Evolutionary conservation across 2,797 vertebrate species (phyloP), one percentile per base, ranked within the genome.

Genomic region (Scolopax rusticola): DNA sequence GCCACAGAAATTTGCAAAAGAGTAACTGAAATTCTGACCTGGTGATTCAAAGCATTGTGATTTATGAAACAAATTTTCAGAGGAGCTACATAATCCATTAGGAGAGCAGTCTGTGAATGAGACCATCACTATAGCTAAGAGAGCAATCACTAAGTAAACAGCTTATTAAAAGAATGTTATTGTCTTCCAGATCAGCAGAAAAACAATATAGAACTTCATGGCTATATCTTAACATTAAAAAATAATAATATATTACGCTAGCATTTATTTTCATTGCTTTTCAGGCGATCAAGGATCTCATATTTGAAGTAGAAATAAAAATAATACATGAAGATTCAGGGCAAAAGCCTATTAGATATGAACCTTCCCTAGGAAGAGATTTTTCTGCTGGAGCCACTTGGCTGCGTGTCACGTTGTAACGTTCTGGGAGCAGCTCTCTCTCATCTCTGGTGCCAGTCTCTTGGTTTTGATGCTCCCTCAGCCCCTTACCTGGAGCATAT

Each of bases 11-110:
- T 79, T 41, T 70, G 43, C 79, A 76, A 70, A 43, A 70, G 71
- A 78, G 70, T 40, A 78, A 61, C 86, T 88, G 73, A 61, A 93
- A 59, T 95, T 91, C 70, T 89, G 85, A 81, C 73, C 95, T 77
- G 47, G 41, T 77, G 73, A 65, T 87, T 90, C 68, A 94, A 90
- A 92, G 84, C 77, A 59, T 16, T 73, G 41, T 82, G 74, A 86
- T 80, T 87, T 60, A 56, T 61, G 48, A 76, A 92, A 74, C 8
- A 65, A 65, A 71, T 81, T 92, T 95, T 80, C 84, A 60, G 78
- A 87, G 51, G 43, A 78, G 32, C 43, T 79, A 28, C 47, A n/a
- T 45, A 85, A 86, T 73, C 87, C 82, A 60, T 79, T 84, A 90
- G 63, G 63, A 73, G 45, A 91, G 33, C 54, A 97, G 74, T 36